These are phyloP conservation scores for Oscheius sp. DNA, from an alignment of 2,888 invertebrate species.

Conservation along the genomic window DNA sequence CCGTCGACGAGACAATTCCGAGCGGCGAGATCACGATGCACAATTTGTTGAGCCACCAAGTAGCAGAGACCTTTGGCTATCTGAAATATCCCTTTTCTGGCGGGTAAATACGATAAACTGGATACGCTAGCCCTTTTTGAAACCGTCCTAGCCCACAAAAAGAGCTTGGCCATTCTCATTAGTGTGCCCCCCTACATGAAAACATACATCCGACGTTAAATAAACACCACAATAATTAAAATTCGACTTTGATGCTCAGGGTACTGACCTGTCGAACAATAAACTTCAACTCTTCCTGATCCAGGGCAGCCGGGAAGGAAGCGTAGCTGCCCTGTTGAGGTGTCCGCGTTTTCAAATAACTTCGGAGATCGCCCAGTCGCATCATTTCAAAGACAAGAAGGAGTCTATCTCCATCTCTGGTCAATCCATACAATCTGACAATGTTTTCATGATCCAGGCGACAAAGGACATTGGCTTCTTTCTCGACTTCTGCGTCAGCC, in stretches of 20 bases:
- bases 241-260: neutral
- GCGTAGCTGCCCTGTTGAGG: constrained; percentile 60
- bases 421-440: constrained; percentile 76
- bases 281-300: constrained; percentile 55
- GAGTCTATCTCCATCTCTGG: constrained; percentile 78
- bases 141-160: too few species aligned
- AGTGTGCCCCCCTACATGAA: too few species aligned
- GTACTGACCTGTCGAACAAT: constrained; percentile 78
- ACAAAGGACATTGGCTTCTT: constrained; percentile 86
- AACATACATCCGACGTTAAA: too few species aligned
- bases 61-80: constrained; percentile 81
- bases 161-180: too few species aligned
- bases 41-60: constrained; percentile 86
- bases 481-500: constrained; percentile 42
- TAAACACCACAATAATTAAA: too few species aligned
- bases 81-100: too few species aligned
- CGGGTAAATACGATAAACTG: too few species aligned
- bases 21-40: constrained; percentile 87
- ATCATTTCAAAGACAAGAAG: constrained; percentile 95
- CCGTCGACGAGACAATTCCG: constrained; percentile 88
- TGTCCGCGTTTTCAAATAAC: constrained; percentile 57
- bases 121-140: too few species aligned
- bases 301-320: constrained; percentile 81
- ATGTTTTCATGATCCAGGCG: constrained; percentile 94
- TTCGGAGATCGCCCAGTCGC: constrained; percentile 81